Percentiles rank a stretch among this genome's conserved stretches.
Evolutionary conservation across 2,888 invertebrate genomes (phyloP).

Genomic region (Dynastes maya): DNA sequence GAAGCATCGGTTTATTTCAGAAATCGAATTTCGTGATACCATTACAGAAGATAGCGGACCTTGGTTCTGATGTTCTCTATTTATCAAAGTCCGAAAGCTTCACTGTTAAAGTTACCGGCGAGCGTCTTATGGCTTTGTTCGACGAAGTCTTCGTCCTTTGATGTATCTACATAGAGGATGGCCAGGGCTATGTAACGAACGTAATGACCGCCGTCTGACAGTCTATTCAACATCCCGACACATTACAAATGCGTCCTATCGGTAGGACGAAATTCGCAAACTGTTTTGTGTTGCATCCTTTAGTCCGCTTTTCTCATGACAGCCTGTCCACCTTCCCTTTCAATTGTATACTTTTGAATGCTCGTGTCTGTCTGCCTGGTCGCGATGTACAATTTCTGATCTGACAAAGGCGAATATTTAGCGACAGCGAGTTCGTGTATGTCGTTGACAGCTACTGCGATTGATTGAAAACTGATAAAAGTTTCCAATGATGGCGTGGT

Average conservation of each 20-base stretch:
- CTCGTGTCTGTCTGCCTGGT: conserved; percentile 14
- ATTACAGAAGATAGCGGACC: not conserved
- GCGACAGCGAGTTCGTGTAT: conserved; percentile 39
- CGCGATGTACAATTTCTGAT: conserved; percentile 32
- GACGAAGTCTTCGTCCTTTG: conserved; percentile 29
- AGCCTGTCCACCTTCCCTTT: conserved; percentile 19
- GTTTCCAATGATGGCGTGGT: conserved; percentile 40
- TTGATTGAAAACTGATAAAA: conserved; percentile 44
- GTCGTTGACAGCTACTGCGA: conserved; percentile 41
- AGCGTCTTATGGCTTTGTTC: conserved; percentile 41
- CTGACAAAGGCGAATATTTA: conserved; percentile 30
- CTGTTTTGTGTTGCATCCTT: conserved; percentile 38
- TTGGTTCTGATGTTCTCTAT: conserved; percentile 25
- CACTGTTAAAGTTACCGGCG: conserved; percentile 19
- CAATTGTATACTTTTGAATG: conserved; percentile 23
- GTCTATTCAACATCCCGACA: conserved; percentile 43
- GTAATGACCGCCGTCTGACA: conserved; percentile 44
- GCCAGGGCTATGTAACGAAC: conserved; percentile 36
- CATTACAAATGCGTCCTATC: conserved; percentile 43
- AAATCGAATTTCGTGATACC: conserved; percentile 33
- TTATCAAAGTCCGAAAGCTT: conserved; percentile 37
- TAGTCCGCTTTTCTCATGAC: conserved; percentile 22
- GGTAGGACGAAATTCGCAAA: conserved; percentile 34
- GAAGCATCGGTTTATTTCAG: conserved; percentile 10
- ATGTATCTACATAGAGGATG: conserved; percentile 37